These are phyloP conservation scores for Dufourea novaeangliae DNA, from an alignment of 1,140 invertebrate species.

Conservation along the genomic window DNA sequence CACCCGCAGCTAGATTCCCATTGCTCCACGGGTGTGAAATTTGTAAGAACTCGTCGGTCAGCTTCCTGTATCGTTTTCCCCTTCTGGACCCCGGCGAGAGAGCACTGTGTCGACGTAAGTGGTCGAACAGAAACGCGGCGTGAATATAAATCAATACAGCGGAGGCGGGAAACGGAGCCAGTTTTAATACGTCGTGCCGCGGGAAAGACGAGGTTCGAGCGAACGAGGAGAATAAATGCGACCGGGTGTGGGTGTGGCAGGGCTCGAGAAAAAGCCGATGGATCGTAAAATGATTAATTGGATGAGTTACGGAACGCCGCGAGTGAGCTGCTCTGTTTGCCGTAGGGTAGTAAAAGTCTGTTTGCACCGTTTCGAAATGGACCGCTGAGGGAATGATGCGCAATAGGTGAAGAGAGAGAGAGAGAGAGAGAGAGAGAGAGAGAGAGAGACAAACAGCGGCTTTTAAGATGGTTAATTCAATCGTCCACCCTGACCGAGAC, in stretches of 20 bases:
- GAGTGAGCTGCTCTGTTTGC: slow-evolving; percentile 57
- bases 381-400: slow-evolving; percentile 3
- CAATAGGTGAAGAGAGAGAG: too few species aligned
- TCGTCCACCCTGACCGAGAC: slow-evolving; percentile 40
- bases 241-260: slow-evolving; percentile 37
- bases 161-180: slow-evolving; percentile 5
- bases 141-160: slow-evolving; percentile 51
- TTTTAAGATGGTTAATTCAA: slow-evolving; percentile 71
- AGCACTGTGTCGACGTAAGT: neutral
- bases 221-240: slow-evolving; percentile 21
- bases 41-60: neutral
- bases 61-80: neutral
- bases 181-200: slow-evolving; percentile 27
- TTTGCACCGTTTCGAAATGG: slow-evolving; percentile 53
- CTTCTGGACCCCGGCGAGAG: neutral
- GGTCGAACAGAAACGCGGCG: slow-evolving; percentile 33
- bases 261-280: slow-evolving; percentile 48
- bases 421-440: too few species aligned
- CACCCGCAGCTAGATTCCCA: neutral
- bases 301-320: slow-evolving; percentile 50
- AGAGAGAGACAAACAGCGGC: slow-evolving; percentile 13
- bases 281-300: slow-evolving; percentile 74
- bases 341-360: slow-evolving; percentile 61
- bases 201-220: slow-evolving; percentile 26
- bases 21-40: neutral